phyloP scores from a whole-genome alignment of 2,797 vertebrate species.

The Miichthys miiuy region DNA sequence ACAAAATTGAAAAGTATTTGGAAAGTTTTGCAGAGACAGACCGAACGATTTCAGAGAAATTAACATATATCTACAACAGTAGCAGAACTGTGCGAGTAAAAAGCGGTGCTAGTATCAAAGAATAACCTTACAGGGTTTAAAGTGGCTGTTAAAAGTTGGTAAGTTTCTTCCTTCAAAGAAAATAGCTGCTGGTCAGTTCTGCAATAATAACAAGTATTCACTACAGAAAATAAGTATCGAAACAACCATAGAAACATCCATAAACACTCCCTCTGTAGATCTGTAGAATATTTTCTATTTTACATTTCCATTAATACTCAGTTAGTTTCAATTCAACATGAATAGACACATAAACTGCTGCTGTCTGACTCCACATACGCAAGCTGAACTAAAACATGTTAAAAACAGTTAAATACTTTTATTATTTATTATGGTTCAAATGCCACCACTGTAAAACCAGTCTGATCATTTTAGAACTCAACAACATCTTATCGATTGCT shows the following conservation, averaged over 20 bases:
- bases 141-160: constrained; percentile 1
- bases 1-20: background rate
- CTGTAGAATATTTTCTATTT: background rate
- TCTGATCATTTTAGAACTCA: background rate
- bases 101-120: constrained; percentile 4
- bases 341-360: background rate
- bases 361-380: background rate
- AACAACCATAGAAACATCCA: background rate
- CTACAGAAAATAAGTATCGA: background rate
- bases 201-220: background rate
- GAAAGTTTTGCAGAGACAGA: background rate
- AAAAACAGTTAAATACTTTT: too few relatives aligned
- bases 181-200: constrained; percentile 21
- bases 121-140: constrained; percentile 11
- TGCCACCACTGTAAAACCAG: background rate
- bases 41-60: background rate
- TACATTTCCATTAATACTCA: background rate
- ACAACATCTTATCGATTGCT: background rate
- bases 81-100: background rate
- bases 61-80: background rate
- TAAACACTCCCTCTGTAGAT: background rate
- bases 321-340: background rate
- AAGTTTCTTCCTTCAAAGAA: constrained; percentile 22
- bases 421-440: background rate
- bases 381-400: background rate